A percentile compares a stretch with the other conserved stretches of the same genome.
phyloP scores from a whole-genome alignment of 2,888 invertebrate genomes.

The Agrotis ipsilon region DNA sequence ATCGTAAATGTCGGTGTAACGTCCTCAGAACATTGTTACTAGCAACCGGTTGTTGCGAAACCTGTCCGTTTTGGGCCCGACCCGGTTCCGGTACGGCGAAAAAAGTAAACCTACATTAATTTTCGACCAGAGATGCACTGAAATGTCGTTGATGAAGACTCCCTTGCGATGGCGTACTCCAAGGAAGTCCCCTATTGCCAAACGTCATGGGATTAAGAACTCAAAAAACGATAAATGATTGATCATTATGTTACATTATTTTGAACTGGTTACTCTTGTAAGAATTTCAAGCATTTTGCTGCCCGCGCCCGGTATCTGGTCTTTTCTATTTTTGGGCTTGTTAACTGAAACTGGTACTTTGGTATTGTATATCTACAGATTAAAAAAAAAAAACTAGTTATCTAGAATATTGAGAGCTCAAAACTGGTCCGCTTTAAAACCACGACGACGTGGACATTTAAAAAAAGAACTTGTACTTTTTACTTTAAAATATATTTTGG shows the following conservation, averaged over 20 bases:
- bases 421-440: constrained; percentile 18
- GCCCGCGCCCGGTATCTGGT: background rate
- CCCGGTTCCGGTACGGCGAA: constrained; percentile 60
- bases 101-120: constrained; percentile 42
- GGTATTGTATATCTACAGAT: background rate
- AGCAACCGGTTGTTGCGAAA: constrained; percentile 73
- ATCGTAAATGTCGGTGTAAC: constrained; percentile 50
- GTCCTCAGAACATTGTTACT: constrained; percentile 68
- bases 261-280: background rate
- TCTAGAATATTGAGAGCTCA: constrained; percentile 16
- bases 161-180: too few species aligned
- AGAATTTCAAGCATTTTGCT: constrained; percentile 20
- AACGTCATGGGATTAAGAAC: too few species aligned
- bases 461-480: constrained; percentile 2
- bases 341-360: constrained; percentile 22
- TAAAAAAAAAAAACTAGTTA: constrained; percentile 25
- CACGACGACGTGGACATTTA: constrained; percentile 3
- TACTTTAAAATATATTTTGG: background rate
- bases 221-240: background rate
- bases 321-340: constrained; percentile 28
- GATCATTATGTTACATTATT: background rate
- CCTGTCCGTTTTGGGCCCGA: constrained; percentile 65
- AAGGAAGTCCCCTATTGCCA: too few species aligned
- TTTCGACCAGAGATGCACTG: constrained; percentile 29
- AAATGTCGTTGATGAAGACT: constrained; percentile 5